phyloP scores from a whole-genome alignment of 2,113 vertebrate species.

The Pristiophorus japonicus region DNA sequence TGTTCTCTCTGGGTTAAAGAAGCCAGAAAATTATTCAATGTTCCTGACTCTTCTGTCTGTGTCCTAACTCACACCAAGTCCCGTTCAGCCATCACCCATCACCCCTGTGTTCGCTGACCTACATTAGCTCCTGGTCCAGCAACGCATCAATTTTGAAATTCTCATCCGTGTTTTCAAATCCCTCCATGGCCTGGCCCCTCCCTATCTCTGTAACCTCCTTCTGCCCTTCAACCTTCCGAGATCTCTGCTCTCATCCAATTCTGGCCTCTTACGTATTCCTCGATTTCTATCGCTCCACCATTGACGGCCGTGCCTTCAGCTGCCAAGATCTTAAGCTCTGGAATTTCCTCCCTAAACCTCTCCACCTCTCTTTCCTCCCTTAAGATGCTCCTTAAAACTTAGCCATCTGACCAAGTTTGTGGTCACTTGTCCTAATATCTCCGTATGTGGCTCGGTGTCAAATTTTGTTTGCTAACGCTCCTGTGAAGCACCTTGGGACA shows the following conservation, averaged over 20 bases:
- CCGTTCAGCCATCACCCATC: background rate
- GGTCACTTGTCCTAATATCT: too few species aligned
- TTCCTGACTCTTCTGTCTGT: background rate
- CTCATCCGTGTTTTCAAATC: background rate
- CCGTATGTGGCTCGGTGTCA: background rate
- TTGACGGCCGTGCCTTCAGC: background rate
- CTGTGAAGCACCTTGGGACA: background rate
- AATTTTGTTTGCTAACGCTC: background rate
- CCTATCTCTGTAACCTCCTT: background rate
- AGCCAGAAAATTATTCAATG: background rate
- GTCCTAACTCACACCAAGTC: background rate
- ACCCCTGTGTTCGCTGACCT: background rate
- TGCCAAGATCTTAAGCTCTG: background rate
- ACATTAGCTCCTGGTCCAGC: too few species aligned
- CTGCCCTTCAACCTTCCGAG: background rate
- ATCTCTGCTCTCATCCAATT: background rate
- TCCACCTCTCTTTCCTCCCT: background rate
- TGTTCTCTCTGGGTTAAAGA: background rate
- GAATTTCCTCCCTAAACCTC: background rate
- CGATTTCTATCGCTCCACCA: background rate
- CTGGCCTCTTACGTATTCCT: background rate
- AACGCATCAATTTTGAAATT: background rate
- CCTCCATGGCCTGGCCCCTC: background rate
- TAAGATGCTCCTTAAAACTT: too few species aligned
- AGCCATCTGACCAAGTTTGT: too few species aligned